Evolutionary conservation across 2,113 vertebrate genomes (phyloP), one percentile per base, ranked within the genome.

Genomic region (Rhizomys pruinosus): DNA sequence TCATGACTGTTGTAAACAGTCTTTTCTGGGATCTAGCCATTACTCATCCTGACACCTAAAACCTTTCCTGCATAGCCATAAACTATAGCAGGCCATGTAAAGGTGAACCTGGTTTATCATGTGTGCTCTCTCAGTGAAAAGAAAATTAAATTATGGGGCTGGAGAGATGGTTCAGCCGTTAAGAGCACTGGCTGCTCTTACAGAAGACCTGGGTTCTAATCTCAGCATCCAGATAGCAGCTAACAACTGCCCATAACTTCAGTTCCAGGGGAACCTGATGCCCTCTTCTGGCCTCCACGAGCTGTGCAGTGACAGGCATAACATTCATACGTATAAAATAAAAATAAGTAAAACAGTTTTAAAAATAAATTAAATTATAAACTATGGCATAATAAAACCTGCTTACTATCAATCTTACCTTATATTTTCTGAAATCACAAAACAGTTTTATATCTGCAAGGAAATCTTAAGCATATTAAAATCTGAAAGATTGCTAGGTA

Each of bases 381-480:
- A 84, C 17, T 22, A 2, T 29, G 66, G 76, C 32, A 15, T 39
- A 94, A 34, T 76, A 76, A 77, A 79, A 63, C 7, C 55, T 79
- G 32, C 52, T 80, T 57, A 47, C 78, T 23, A 11, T 47, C 32
- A 25, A 72, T 55, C 76, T 80, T 76, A 17, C 27, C 25, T 95
- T 82, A 81, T 57, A 64, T 29, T 84, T n/a, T 90, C 96, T 10
- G 82, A 85, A 76, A n/a, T 68, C 22, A 25, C 68, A 12, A 27
- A 92, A 81, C 0, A 3, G 71, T 84, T 93, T 94, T 81, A 63
- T 73, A 44, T 32, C 74, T 82, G 19, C 55, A 66, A 93, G 88
- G 68, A 80, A 76, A 92, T 55, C 64, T 20, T 64, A 3, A 73
- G 52, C 7, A 5, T 81, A 20, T 88, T 77, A 22, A 73, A 89